phyloP scores from a whole-genome alignment of 2,797 vertebrate species.

The Peromyscus aztecus region DNA sequence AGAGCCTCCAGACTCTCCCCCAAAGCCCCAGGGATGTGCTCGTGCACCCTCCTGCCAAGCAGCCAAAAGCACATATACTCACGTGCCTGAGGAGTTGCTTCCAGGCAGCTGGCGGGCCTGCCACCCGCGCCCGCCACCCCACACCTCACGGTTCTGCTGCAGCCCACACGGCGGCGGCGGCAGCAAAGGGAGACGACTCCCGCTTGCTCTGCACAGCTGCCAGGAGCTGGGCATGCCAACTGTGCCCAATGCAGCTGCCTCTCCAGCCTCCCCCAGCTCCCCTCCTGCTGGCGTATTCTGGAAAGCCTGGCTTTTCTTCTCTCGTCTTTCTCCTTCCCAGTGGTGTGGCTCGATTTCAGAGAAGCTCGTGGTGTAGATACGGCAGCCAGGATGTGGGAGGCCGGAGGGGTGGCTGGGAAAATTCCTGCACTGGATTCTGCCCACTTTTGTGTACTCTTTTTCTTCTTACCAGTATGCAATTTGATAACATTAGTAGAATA shows the following conservation, averaged over 20 bases:
- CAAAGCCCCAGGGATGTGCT: background rate
- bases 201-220: background rate
- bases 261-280: background rate
- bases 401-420: background rate
- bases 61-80: conserved; percentile 29
- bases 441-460: background rate
- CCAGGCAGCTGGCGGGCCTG: background rate
- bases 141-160: background rate
- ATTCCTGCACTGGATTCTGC: background rate
- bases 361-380: background rate
- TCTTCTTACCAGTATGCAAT: background rate
- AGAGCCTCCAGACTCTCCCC: background rate
- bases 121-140: background rate
- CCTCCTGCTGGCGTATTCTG: conserved; percentile 32
- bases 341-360: background rate
- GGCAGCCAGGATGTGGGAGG: background rate
- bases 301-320: background rate
- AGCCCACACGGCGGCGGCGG: background rate
- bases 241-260: background rate
- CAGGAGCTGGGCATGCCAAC: conserved; percentile 40
- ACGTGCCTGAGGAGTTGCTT: background rate
- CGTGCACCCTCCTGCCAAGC: background rate
- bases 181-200: background rate
- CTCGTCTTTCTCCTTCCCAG: background rate
- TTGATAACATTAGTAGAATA: background rate